Evolutionary conservation across 2,113 vertebrate species (phyloP), one percentile per base, ranked within the genome.

Genomic region (Muscicapa adusta): DNA sequence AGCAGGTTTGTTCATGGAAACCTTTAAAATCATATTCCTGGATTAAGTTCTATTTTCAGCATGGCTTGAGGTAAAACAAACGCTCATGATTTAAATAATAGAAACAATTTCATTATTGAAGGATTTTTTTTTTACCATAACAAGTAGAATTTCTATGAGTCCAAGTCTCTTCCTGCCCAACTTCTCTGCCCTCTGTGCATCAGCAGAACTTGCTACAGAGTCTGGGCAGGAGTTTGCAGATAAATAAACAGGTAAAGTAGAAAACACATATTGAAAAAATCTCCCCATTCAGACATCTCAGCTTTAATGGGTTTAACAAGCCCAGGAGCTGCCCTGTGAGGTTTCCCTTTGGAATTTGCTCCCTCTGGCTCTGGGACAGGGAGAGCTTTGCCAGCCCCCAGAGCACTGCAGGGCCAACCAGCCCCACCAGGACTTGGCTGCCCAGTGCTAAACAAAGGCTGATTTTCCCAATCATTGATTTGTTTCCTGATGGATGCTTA

Each of bases 381-480:
- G 17, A 65, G 62, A 75, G 34, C 84, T 61, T 12, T 63, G 66
- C 40, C 83, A 72, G 38, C 61, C 71, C 56, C 22, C 57, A 51
- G 48, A 63, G 60, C 80, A 3, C 4, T 47, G 78, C 87, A 56
- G 76, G 50, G 57, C 77, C 84, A 75, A 8, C 36, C 18, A 2
- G n/a, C 63, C 66, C 92, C 88, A 66, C 34, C 92, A 70, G 43
- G 58, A 42, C 50, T 60, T 93, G 94, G 95, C 94, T 83, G 63
- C 60, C 25, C 8, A 19, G 71, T 8, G 66, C 88, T 62, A 94
- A 96, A 94, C 90, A 95, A 80, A 95, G 74, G 28, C 82, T 90
- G 86, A 75, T 94, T 94, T 95, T 76, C 72, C 60, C 81, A 80
- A 94, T 94, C 40, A 74, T 10, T n/a, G 66, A 12, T 75, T 89